Evolutionary conservation across 2,113 vertebrate species (phyloP), one percentile per base, ranked within the genome.

Genomic region (Nycticorax nycticorax): DNA sequence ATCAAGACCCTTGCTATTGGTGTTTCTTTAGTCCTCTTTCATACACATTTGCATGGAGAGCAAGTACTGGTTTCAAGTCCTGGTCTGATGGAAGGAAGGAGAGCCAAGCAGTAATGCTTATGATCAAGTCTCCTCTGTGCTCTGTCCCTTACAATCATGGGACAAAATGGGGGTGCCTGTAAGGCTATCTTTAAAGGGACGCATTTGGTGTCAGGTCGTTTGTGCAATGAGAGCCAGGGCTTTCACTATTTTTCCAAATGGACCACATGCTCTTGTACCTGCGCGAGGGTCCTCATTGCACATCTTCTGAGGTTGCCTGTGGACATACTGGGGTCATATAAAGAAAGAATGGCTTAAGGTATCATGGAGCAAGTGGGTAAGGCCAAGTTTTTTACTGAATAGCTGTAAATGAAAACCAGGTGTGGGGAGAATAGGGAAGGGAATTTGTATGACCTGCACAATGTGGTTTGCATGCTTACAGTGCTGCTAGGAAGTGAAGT

Each of bases 281-380:
- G 30, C 35, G 47, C 26, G 30, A 59, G 57, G 39, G 9, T 14
- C 11, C 33, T 37, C 20, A 1, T 1, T 24, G 26, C 20, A 2
- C 7, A 26, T 53, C n/a, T 15, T 10, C 52, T 28, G 6, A 60
- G 56, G 55, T 14, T 67, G 32, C 63, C 33, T 55, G 24, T 7
- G 50, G 62, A 9, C 20, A 1, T 32, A 3, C 0, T 5, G 8
- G 39, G 52, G 37, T 37, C 62, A 22, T 4, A 2, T 1, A 48
- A n/a, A 77, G 43, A 52, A 53, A 24, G 45, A 71, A 24, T 1
- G 23, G 41, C n/a, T 35, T 24, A 21, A 19, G 47, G 52, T 53
- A 23, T 3, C 1, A 1, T 4, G 14, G 75, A 63, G 76, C 66
- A 57, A 45, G 18, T 13, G 53, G 11, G 20, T 50, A 27, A 60